Conservation (phyloP, 1,140 invertebrate genomes). For the Drosophila pandora region DNA sequence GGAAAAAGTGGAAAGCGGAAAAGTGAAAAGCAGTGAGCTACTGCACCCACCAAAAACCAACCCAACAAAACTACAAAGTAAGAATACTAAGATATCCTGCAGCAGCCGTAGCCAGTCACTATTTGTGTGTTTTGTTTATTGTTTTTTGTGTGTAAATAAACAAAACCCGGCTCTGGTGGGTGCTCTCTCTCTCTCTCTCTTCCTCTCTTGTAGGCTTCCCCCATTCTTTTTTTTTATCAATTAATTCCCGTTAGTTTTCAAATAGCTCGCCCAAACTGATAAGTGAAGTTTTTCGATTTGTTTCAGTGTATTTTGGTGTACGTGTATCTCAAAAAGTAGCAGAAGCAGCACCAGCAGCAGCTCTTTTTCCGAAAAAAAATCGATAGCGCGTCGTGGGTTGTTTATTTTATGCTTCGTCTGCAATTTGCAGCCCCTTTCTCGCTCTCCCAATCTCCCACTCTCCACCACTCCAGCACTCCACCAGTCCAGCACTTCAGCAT, state of each 20-base stretch:
- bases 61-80: slow-evolving; percentile 8
- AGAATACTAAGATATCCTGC: neutral
- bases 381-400: slow-evolving; percentile 71
- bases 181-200: neutral
- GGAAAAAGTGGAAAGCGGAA: slow-evolving; percentile 7
- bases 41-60: neutral
- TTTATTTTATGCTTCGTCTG: slow-evolving; percentile 82
- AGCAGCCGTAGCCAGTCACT: neutral
- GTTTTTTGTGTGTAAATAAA: slow-evolving; percentile 41
- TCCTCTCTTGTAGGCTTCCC: neutral
- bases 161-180: slow-evolving; percentile 34
- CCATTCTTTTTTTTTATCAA: neutral
- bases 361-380: slow-evolving; percentile 56
- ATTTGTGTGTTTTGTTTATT: slow-evolving; percentile 5
- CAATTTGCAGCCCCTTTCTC: slow-evolving; percentile 74
- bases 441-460: slow-evolving; percentile 4
- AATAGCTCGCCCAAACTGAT: neutral
- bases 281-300: slow-evolving; percentile 16
- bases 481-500: neutral
- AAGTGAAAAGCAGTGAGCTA: slow-evolving; percentile 11
- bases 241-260: slow-evolving; percentile 1
- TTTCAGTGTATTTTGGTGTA: slow-evolving; percentile 24
- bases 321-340: slow-evolving; percentile 31
- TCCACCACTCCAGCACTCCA: neutral
- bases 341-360: slow-evolving; percentile 62